Evolutionary conservation across 2,113 vertebrate species (phyloP), one percentile per base, ranked within the genome.

Genomic region (Thermophis baileyi): DNA sequence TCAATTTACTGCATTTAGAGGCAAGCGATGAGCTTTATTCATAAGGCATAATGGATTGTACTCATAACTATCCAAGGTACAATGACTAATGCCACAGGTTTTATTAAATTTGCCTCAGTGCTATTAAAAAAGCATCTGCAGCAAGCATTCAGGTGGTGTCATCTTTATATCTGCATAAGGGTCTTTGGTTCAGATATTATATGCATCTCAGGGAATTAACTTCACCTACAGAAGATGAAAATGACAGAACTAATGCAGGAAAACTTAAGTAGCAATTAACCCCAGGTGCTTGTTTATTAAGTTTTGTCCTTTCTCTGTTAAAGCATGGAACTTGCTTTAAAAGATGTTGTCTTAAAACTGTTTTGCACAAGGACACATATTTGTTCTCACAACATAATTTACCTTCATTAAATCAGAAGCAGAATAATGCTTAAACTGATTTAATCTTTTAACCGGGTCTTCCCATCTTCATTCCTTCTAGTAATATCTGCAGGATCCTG

Each of bases 371-470:
- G 93, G 11, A 25, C 85, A 25, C 85, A 1, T 50, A 94, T 5
- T 6, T 44, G 55, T 85, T 46, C 3, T 86, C 53, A n/a, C 2
- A 24, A 0, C 30, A 55, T 86, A 22, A 1, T 89, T 91, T 44
- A 10, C 3, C 91, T 91, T 94, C 81, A 90, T 55, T 90, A 90
- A 87, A 50, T 94, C 49, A 74, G 89, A 63, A 63, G 91, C 89
- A 89, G 35, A 25, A 90, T 55, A 30, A 69, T 6, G 85, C 20
- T 87, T 87, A 90, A 92, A n/a, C 88, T 88, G 49, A 74, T n/a
- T 90, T 40, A 50, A 81, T 81, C 18, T 81, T 35, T 81, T 40
- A 74, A 22, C 18, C 0, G 18, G 35, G 18, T 81, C 51, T 30
- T 9, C 51, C 44, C 24, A 46, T 22, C 63, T n/a, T 91, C 91